Percentiles rank a stretch among this genome's conserved stretches.
These are phyloP conservation scores for Drosophila sulfurigaster DNA, from an alignment of 1,140 invertebrate genomes.

Conservation along the genomic window DNA sequence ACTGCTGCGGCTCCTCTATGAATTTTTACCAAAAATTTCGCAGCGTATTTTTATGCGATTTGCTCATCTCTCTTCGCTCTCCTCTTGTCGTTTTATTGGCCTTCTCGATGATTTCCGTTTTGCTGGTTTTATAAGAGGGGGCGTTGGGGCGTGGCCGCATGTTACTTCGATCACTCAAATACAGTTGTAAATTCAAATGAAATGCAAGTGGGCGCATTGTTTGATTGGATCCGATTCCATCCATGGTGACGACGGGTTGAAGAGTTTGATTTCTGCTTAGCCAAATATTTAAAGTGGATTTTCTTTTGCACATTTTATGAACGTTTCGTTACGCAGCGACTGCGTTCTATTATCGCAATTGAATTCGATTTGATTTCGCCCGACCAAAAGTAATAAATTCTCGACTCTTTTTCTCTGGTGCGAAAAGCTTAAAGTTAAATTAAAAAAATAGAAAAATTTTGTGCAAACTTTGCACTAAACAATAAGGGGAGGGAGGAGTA, in stretches of 20 bases:
- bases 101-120: constrained; percentile 62
- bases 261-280: constrained; percentile 59
- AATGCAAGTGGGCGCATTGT: constrained; percentile 78
- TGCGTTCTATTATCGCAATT: constrained; percentile 53
- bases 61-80: constrained; percentile 40
- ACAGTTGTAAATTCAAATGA: constrained; percentile 83
- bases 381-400: constrained; percentile 70
- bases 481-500: neutral
- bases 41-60: constrained; percentile 77
- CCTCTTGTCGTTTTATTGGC: constrained; percentile 43
- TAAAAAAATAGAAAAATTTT: neutral
- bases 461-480: neutral
- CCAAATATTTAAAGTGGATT: constrained; percentile 78
- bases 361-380: constrained; percentile 54
- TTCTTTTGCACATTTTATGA: constrained; percentile 60
- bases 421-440: constrained; percentile 18
- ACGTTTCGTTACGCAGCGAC: constrained; percentile 30
- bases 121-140: constrained; percentile 32
- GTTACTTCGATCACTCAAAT: constrained; percentile 72
- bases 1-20: constrained; percentile 49
- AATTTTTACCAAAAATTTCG: constrained; percentile 61
- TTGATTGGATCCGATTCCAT: constrained; percentile 39
- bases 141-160: constrained; percentile 20
- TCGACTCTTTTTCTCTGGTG: constrained; percentile 1
- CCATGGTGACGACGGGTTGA: neutral